Conservation (phyloP, 2,888 invertebrate genomes). For the Hirtodrosophila duncani region DNA sequence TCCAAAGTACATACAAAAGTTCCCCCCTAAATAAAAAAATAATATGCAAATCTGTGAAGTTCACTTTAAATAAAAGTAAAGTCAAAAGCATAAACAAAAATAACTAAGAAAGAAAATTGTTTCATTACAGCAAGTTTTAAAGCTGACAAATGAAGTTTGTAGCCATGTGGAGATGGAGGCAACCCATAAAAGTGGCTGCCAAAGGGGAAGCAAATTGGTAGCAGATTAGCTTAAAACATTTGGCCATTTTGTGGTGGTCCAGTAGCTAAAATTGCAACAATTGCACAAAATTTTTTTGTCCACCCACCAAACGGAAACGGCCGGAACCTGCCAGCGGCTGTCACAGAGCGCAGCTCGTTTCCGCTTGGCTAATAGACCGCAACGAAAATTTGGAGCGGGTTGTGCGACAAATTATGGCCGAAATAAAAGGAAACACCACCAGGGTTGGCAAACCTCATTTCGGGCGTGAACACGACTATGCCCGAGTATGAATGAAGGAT, state of each 20-base stretch:
- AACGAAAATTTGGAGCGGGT: conserved; percentile 16
- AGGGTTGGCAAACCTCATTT: conserved; percentile 10
- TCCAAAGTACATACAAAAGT: conserved; percentile 22
- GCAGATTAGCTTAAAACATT: conserved; percentile 57
- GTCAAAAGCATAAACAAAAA: conserved; percentile 5
- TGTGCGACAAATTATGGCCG: conserved; percentile 23
- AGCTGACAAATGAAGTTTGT: neutral
- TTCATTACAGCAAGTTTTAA: conserved; percentile 14
- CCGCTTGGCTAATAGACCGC: conserved; percentile 48
- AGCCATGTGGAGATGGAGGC: neutral
- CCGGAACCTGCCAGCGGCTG: conserved; percentile 44
- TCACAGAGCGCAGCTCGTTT: conserved; percentile 48
- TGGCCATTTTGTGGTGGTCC: conserved; percentile 58
- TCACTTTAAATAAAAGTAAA: conserved; percentile 7
- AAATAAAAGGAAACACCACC: conserved; percentile 25
- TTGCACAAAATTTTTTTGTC: conserved; percentile 34
- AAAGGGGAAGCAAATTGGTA: conserved; percentile 55
- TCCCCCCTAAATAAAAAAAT: conserved; percentile 10
- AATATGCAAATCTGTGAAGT: conserved; percentile 25
- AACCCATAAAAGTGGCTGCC: neutral
- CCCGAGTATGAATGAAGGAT: too few species aligned
- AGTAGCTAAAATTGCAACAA: conserved; percentile 69
- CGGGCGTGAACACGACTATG: too few species aligned
- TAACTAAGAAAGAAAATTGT: conserved; percentile 18
- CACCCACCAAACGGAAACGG: conserved; percentile 33